phyloP scores from a whole-genome alignment of 2,888 invertebrate species.

The Eristalinus aeneus region DNA sequence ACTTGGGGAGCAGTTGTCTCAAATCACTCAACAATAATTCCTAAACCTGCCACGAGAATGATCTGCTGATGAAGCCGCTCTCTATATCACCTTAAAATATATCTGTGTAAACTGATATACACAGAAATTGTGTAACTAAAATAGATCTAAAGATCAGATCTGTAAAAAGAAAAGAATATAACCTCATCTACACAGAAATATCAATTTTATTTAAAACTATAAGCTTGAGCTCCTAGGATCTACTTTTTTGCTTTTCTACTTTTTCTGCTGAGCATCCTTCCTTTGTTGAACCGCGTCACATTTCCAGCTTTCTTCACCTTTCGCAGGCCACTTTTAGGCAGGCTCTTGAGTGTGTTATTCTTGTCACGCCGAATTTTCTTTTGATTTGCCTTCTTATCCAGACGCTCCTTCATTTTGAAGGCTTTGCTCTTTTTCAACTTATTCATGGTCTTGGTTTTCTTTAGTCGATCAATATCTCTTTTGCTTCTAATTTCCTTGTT shows the following conservation, averaged over 20 bases:
- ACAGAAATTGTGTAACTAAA: too few species aligned
- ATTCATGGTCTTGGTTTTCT: constrained; percentile 87
- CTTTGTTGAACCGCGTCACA: constrained; percentile 74
- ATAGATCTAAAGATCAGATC: too few species aligned
- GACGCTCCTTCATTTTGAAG: constrained; percentile 87
- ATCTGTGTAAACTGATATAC: too few species aligned
- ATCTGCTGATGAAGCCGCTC: too few species aligned
- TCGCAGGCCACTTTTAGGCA: constrained; percentile 77
- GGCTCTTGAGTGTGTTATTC: constrained; percentile 75
- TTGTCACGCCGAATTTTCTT: constrained; percentile 83
- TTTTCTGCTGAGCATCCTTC: constrained; percentile 76
- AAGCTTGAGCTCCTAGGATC: background rate
- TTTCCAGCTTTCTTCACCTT: constrained; percentile 74
- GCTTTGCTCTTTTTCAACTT: constrained; percentile 89
- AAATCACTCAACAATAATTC: too few species aligned
- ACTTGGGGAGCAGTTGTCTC: too few species aligned
- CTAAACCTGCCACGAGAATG: too few species aligned
- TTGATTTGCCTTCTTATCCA: constrained; percentile 86
- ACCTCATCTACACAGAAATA: background rate
- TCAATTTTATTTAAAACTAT: constrained; percentile 5
- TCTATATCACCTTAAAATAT: too few species aligned
- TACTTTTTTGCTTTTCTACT: constrained; percentile 72
- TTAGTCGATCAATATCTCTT: constrained; percentile 86
- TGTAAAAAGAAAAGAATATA: background rate
- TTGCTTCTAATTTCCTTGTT: constrained; percentile 78